phyloP scores from a whole-genome alignment of 2,113 vertebrate species.

The Chunga burmeisteri region DNA sequence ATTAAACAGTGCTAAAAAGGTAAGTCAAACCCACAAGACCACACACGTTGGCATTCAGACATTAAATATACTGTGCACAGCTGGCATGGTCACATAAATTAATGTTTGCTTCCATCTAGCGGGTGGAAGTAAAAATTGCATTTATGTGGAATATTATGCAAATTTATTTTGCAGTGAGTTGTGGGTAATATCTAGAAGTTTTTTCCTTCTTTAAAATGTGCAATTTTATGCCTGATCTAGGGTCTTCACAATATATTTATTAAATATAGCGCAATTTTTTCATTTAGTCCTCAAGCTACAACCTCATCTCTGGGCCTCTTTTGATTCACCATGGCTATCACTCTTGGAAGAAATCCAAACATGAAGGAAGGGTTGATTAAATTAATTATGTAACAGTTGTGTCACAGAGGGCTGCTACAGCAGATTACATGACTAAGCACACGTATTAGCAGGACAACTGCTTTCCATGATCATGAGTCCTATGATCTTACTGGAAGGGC shows the following conservation, averaged over 20 bases:
- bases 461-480: background rate
- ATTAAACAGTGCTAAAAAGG: constrained; percentile 15
- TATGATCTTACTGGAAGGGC: background rate
- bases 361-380: background rate
- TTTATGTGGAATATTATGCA: background rate
- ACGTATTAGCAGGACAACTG: background rate
- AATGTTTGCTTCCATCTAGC: constrained; percentile 70
- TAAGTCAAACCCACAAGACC: constrained; percentile 36
- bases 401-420: background rate
- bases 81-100: background rate
- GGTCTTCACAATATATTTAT: accelerated
- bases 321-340: background rate
- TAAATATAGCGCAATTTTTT: accelerated
- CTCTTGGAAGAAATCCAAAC: background rate
- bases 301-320: background rate
- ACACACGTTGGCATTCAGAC: constrained; percentile 33
- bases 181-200: background rate
- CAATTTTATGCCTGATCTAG: accelerated
- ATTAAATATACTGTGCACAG: background rate
- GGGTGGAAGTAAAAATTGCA: constrained; percentile 36
- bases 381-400: background rate
- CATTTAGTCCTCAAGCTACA: background rate
- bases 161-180: background rate
- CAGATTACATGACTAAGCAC: background rate
- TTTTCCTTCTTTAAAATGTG: background rate